Percentiles rank a stretch among this genome's conserved stretches.
Conservation (phyloP, 2,113 vertebrate genomes). For the Lamprologus tigripictilis region DNA sequence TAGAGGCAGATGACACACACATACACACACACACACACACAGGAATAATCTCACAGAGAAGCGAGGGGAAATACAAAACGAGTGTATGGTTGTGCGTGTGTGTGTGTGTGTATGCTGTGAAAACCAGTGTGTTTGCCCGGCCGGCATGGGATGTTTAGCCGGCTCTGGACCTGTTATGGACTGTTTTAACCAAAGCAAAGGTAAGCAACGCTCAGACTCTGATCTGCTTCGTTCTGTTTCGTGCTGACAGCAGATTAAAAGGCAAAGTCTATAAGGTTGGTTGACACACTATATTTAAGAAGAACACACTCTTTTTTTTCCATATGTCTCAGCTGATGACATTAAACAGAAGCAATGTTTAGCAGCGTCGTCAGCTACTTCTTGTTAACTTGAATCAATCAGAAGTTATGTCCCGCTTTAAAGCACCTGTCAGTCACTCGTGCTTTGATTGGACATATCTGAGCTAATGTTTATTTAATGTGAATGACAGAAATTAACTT, state of each 20-base stretch:
- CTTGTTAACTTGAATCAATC: background rate
- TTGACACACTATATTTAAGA: background rate
- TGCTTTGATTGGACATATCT: background rate
- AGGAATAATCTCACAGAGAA: constrained; percentile 18
- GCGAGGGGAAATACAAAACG: background rate
- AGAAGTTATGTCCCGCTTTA: background rate
- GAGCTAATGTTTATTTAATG: background rate
- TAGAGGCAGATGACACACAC: constrained; percentile 51
- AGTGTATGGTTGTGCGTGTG: background rate
- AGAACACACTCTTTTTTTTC: background rate
- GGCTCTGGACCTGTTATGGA: constrained; percentile 43
- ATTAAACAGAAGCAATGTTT: background rate
- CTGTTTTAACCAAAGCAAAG: constrained; percentile 10
- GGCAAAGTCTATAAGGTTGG: background rate
- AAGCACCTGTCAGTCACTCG: background rate
- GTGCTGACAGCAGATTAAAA: background rate
- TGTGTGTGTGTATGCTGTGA: background rate
- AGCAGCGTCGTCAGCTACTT: fast-evolving
- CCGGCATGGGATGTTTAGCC: constrained; percentile 21
- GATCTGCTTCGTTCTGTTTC: background rate
- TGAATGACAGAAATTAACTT: background rate
- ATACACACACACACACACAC: background rate
- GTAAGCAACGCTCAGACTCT: background rate
- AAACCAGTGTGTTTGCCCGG: background rate
- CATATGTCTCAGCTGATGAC: background rate